Evolutionary conservation across 2,888 invertebrate species (phyloP), one percentile per base, ranked within the genome.

Genomic region (Agrotis segetum): DNA sequence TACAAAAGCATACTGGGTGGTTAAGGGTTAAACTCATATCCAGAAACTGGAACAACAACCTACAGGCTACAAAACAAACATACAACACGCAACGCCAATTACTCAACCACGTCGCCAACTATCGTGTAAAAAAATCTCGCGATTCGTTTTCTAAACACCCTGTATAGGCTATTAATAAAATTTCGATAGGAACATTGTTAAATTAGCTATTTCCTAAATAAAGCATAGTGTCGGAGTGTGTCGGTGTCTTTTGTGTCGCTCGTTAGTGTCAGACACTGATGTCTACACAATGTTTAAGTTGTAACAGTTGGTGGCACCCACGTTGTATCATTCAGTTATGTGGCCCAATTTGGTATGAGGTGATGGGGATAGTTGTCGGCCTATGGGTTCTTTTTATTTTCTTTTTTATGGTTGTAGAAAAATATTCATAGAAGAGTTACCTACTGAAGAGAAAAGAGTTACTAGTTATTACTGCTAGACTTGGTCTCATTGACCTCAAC

Each of bases 181-280:
- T 56, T 53, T 62, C 9, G n/a, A 67, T 53, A 19, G 21, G 21
- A 49, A 71, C 29, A 40, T 81, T 40, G 46, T 53, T 50, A 64
- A 67, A 77, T 71, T 82, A 70, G 65, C 29, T 19, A 63, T 71
- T 63, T 67, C 7, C 49, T 46, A 67, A 65, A 69, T 67, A 46
- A 50, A 59, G 53, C 63, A 13, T 53, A 40, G 59, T 61, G 62
- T 65, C 52, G 19, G 59, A 65, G 47, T 66, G 47, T 66, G 56
- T 46, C 75, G 63, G 65, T 77, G 60, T 71, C 79, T 77, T 76
- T 82, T 81, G 77, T 80, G 71, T 73, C 50, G 17, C 79, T 84
- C 81, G 78, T 87, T 86, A 85, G 83, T 81, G 81, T 84, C 82
- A 81, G 66, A 61, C 65, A 78, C 66, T 84, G 79, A 82, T 80